Evolutionary conservation across 1,140 invertebrate genomes (phyloP).

Genomic region (Drosophila pachea): DNA sequence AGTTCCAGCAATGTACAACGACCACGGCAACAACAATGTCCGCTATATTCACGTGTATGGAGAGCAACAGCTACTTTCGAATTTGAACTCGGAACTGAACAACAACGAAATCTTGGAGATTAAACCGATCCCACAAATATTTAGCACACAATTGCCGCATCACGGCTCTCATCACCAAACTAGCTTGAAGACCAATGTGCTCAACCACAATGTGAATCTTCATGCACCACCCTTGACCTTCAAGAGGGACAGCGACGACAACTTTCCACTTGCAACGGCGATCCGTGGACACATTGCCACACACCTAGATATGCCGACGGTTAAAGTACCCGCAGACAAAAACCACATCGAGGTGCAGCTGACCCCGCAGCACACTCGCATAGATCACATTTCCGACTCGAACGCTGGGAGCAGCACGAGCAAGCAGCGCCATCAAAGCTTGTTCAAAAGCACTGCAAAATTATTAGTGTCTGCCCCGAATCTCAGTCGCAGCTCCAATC

Average conservation of each 20-base stretch:
- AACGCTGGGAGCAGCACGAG: not conserved
- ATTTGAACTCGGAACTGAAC: conserved; percentile 40
- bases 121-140: conserved; percentile 57
- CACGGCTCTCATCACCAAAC: conserved; percentile 30
- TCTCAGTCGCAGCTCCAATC: too few species aligned
- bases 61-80: conserved; percentile 15
- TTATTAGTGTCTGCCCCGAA: not conserved
- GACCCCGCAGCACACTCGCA: conserved; percentile 33
- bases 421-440: conserved; percentile 30
- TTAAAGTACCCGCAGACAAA: conserved; percentile 54
- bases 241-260: conserved; percentile 46
- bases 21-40: not conserved
- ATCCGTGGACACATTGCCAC: conserved; percentile 31
- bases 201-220: conserved; percentile 68
- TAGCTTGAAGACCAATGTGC: conserved; percentile 50
- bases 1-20: not conserved
- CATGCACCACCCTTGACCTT: conserved; percentile 69
- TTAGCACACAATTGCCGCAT: conserved; percentile 40
- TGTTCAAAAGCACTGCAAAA: not conserved
- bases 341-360: conserved; percentile 45
- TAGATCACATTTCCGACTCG: not conserved
- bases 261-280: conserved; percentile 25
- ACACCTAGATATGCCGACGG: conserved; percentile 30
- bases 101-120: conserved; percentile 68
- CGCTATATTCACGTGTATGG: not conserved